Conservation (phyloP, 2,888 invertebrate species). For the Gibbula magus region DNA sequence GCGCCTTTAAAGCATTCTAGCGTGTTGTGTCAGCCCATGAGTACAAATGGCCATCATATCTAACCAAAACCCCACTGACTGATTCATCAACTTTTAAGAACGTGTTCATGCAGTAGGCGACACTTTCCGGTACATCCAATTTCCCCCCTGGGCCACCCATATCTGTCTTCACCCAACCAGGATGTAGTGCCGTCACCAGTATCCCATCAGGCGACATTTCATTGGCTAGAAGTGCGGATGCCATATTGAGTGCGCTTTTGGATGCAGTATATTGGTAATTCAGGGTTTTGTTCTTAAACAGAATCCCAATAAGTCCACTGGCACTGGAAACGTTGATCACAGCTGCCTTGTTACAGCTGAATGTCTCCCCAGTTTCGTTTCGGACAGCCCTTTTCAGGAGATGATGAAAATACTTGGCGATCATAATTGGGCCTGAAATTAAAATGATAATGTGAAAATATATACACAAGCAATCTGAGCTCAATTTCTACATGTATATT, state of each 20-base stretch:
- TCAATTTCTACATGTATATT: background rate
- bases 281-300: background rate
- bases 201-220: background rate
- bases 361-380: background rate
- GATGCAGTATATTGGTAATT: background rate
- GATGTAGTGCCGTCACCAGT: background rate
- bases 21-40: too few species aligned
- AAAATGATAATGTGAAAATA: background rate
- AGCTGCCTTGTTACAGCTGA: background rate
- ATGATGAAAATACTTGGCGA: background rate
- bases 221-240: background rate
- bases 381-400: background rate
- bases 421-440: background rate
- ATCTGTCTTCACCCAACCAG: constrained; percentile 23
- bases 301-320: background rate
- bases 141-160: constrained; percentile 9
- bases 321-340: background rate
- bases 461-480: background rate
- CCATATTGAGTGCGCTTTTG: background rate
- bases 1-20: too few species aligned
- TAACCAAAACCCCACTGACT: too few species aligned
- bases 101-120: background rate
- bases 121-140: background rate
- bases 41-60: too few species aligned
- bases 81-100: background rate